phyloP scores from a whole-genome alignment of 1,140 invertebrate species.

The Aphelinus atriplicis region DNA sequence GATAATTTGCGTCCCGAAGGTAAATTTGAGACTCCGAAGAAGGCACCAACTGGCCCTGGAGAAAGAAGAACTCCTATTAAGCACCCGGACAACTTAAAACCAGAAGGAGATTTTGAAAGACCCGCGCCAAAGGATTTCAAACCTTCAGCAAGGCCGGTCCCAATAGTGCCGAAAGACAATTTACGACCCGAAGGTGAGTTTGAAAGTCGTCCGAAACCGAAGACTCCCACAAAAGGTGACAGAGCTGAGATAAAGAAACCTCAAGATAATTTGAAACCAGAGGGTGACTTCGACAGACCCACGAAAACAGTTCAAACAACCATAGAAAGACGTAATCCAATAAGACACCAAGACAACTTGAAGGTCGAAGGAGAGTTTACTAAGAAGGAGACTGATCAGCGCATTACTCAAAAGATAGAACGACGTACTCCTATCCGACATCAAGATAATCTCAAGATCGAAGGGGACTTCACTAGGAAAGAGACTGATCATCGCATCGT shows the following conservation, averaged over 20 bases:
- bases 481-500: slow-evolving; percentile 3
- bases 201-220: slow-evolving; percentile 60
- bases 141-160: slow-evolving; percentile 62
- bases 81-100: slow-evolving; percentile 65
- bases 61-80: slow-evolving; percentile 53
- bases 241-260: slow-evolving; percentile 54
- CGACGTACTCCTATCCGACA: slow-evolving; percentile 64
- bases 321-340: slow-evolving; percentile 66
- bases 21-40: slow-evolving; percentile 66
- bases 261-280: slow-evolving; percentile 66
- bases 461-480: slow-evolving; percentile 28
- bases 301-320: slow-evolving; percentile 50
- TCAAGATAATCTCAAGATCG: slow-evolving; percentile 62
- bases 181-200: slow-evolving; percentile 64
- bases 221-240: slow-evolving; percentile 52
- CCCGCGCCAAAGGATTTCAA: slow-evolving; percentile 62
- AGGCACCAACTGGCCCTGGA: slow-evolving; percentile 64
- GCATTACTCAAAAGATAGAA: slow-evolving; percentile 54
- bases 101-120: slow-evolving; percentile 70
- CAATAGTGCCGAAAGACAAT: slow-evolving; percentile 64
- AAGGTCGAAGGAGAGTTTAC: slow-evolving; percentile 70
- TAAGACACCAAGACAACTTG: slow-evolving; percentile 65
- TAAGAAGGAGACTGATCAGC: slow-evolving; percentile 37
- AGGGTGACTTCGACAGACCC: slow-evolving; percentile 62
- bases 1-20: slow-evolving; percentile 71